Conservation (phyloP, 2,113 vertebrate species). For the Sorex araneus region DNA sequence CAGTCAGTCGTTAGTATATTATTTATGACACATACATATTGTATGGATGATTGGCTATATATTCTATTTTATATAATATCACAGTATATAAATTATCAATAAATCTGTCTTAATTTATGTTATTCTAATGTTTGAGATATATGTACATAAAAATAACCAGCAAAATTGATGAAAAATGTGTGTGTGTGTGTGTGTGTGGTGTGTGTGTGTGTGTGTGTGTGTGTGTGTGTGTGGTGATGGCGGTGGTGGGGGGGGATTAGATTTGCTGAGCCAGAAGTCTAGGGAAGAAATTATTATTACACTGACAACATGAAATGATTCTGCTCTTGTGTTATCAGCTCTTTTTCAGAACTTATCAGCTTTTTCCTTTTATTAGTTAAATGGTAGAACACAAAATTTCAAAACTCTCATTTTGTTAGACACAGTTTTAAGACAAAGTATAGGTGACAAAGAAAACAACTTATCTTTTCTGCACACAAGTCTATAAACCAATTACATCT, state of each 20-base stretch:
- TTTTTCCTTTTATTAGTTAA: neutral
- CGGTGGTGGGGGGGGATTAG: neutral
- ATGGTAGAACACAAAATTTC: neutral
- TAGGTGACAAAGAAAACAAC: neutral
- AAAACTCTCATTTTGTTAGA: conserved; percentile 1
- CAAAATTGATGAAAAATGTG: neutral
- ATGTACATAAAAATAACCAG: conserved; percentile 15
- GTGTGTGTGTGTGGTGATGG: too few species aligned
- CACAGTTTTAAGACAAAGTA: neutral
- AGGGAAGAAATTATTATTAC: neutral
- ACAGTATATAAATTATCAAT: too few species aligned
- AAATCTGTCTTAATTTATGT: neutral
- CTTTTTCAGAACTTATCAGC: neutral
- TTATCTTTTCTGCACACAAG: conserved; percentile 37
- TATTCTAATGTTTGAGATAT: neutral
- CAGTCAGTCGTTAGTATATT: neutral
- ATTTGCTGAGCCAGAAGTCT: neutral
- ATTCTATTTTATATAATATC: too few species aligned
- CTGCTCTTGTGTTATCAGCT: neutral
- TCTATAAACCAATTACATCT: conserved; percentile 1
- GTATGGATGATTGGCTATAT: too few species aligned
- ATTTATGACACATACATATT: neutral
- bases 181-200: neutral
- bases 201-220: neutral
- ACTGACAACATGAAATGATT: neutral